Percentiles rank a stretch among this genome's conserved stretches.
Evolutionary conservation across 2,113 vertebrate species (phyloP).

Genomic region (Cynocephalus volans): DNA sequence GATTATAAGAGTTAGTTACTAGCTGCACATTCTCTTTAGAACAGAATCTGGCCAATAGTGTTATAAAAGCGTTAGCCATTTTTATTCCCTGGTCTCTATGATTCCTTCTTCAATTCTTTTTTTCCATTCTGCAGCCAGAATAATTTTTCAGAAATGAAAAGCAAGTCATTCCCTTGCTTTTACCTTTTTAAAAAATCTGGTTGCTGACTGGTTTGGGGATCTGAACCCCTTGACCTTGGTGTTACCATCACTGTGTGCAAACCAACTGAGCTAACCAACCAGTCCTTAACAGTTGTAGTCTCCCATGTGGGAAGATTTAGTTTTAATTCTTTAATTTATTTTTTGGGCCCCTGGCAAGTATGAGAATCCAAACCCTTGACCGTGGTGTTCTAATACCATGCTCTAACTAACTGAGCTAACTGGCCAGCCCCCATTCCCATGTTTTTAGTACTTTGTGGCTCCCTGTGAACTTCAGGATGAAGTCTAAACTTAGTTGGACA

Average conservation of each 20-base stretch:
- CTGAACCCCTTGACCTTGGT: too few relatives aligned
- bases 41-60: not conserved
- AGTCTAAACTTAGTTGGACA: not conserved
- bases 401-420: too few relatives aligned
- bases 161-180: not conserved
- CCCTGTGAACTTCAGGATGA: not conserved
- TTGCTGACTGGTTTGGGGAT: too few relatives aligned
- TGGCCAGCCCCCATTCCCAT: not conserved
- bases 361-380: too few relatives aligned
- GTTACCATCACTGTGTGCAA: too few relatives aligned
- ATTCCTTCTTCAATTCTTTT: not conserved
- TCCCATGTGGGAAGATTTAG: too few relatives aligned
- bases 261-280: too few relatives aligned
- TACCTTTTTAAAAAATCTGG: too few relatives aligned
- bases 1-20: not conserved
- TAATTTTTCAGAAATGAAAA: slow-evolving; percentile 58
- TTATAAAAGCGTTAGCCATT: slow-evolving; percentile 20
- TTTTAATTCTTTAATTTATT: too few relatives aligned
- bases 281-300: too few relatives aligned
- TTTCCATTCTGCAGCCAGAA: slow-evolving; percentile 12
- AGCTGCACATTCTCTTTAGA: slow-evolving; percentile 17
- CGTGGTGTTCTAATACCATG: too few relatives aligned
- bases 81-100: not conserved
- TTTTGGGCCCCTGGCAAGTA: too few relatives aligned
- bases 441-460: not conserved